Base-by-base conservation (phyloP, 2,888 invertebrate species). In the Andricus curvator region DNA sequence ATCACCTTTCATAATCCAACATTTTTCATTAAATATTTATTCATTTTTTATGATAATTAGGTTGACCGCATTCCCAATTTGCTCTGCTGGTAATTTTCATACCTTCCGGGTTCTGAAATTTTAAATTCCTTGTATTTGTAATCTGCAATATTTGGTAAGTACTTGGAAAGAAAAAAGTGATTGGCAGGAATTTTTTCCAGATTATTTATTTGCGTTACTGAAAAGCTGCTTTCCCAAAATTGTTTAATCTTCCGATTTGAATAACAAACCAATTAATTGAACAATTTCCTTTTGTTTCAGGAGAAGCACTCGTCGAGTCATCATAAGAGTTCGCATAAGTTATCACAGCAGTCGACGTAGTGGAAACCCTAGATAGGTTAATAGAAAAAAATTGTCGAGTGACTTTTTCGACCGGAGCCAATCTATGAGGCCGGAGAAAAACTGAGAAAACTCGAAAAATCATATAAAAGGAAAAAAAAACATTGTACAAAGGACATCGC, bases 241-340 rank as follows among this genome's bases (percentile, higher is more conserved):
- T 20, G 33, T 44, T 60, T 20, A 15, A 44, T 56, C 33, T 13
- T 25, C 2, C 51, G 25, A 76, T 9, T 56, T 60, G 1, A 20
- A 76, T 25, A 76, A 22, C 37, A 20, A 76, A 9, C 33, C 25
- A 60, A 48, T 41, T 37, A 77, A 62, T 65, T 22, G 20, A 17
- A 5, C 62, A 62, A 22, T 62, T 41, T 13, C 67, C 62, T 83
- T 84, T 82, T 90, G 88, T 90, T 91, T 67, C 91, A 91, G 92
- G 92, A 92, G 51, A 91, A 90, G 84, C 90, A 91, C 83, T 82
- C 90, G 78, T 90, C 91, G 86, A 88, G 90, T 84, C 90, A 91
- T 83, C 91, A 92, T 85, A 92, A 90, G 88, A 91, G 88, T 88
- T 89, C 90, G 78, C 89, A 78, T 85, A 74, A 83, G 64, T 67